phyloP scores from a whole-genome alignment of 2,113 vertebrate species.

The human region GRCh38 chr4:42122001-42122500 shows the following conservation, averaged over 20 bases:
- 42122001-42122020: not conserved
- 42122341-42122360: not conserved
- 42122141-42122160: not conserved
- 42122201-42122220: no score
- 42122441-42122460: fast-evolving
- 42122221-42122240: not conserved
- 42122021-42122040: fast-evolving
- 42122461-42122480: no score
- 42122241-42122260: not conserved
- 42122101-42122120: not conserved
- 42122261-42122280: not conserved
- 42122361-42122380: not conserved
- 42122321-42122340: not conserved
- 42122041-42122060: not conserved
- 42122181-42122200: not conserved
- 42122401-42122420: not conserved
- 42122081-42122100: not conserved
- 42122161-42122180: not conserved
- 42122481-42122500: no score
- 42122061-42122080: not conserved
- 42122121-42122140: no score
- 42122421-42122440: not conserved
- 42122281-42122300: not conserved
- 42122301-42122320: not conserved
- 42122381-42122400: not conserved